A percentile compares a stretch with the other conserved stretches of the same genome.
Evolutionary conservation across 2,888 invertebrate species (phyloP).

Genomic region (Slavum lentiscoides): DNA sequence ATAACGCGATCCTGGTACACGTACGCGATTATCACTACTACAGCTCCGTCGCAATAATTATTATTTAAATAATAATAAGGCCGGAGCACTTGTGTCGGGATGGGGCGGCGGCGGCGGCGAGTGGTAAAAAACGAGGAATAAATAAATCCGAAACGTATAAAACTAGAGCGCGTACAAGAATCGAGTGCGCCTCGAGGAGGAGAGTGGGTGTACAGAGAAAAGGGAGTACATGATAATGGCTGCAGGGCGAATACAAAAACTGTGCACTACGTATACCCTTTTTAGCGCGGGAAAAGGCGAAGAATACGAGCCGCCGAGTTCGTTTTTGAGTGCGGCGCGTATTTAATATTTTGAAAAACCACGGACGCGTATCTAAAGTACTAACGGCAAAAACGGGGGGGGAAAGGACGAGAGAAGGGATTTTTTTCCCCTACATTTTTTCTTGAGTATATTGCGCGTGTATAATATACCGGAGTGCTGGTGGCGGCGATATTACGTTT

Average conservation of each 20-base stretch:
- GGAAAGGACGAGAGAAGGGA: too few species aligned
- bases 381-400: too few species aligned
- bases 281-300: background rate
- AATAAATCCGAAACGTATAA: slow-evolving; percentile 22
- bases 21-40: background rate
- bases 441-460: too few species aligned
- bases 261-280: background rate
- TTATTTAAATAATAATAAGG: slow-evolving; percentile 43
- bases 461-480: too few species aligned
- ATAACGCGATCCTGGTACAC: background rate
- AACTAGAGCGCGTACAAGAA: background rate
- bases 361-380: too few species aligned
- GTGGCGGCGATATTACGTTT: too few species aligned
- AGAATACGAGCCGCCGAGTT: slow-evolving; percentile 25
- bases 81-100: background rate
- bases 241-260: background rate
- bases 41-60: slow-evolving; percentile 25
- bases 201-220: background rate
- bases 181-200: background rate
- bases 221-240: background rate
- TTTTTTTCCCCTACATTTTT: too few species aligned
- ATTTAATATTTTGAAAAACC: background rate
- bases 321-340: slow-evolving; percentile 6
- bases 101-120: background rate
- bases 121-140: slow-evolving; percentile 24